Percentiles rank a stretch among this genome's conserved stretches.
Evolutionary conservation across 2,797 vertebrate species (phyloP).

Genomic region (Sarcoramphus papa): DNA sequence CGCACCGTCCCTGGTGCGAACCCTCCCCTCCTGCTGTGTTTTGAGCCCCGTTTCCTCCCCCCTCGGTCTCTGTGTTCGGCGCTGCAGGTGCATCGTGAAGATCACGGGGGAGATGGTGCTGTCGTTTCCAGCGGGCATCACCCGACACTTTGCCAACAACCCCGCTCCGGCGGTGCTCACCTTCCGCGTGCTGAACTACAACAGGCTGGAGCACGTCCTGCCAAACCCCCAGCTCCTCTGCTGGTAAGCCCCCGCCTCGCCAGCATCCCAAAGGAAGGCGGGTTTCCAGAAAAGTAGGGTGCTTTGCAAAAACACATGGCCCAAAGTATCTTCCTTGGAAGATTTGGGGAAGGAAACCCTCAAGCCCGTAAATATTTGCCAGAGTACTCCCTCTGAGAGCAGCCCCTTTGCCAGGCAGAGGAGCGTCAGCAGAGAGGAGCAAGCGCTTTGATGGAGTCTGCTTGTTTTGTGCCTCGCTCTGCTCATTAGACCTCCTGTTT

Average conservation of each 20-base stretch:
- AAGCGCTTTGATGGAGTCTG: not conserved
- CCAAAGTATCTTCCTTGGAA: fast-evolving
- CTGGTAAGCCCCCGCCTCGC: constrained; percentile 73
- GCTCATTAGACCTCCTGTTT: not conserved
- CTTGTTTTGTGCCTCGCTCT: not conserved
- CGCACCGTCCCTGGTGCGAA: fast-evolving
- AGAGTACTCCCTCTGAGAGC: not conserved
- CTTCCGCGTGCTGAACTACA: constrained; percentile 93
- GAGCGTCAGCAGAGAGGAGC: not conserved
- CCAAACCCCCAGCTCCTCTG: constrained; percentile 97
- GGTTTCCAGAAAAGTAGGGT: fast-evolving
- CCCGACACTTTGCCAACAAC: constrained; percentile 94
- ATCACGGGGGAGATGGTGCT: constrained; percentile 97
- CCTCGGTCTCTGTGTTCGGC: not conserved
- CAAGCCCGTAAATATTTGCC: fast-evolving
- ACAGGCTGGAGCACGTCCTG: constrained; percentile 92
- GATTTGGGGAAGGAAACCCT: not conserved
- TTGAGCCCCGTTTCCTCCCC: not conserved
- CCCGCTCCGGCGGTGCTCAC: constrained; percentile 88
- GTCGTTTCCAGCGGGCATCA: constrained; percentile 96
- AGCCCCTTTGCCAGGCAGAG: not conserved
- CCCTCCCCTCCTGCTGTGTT: not conserved
- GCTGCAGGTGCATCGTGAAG: constrained; percentile 91
- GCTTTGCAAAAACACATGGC: fast-evolving
- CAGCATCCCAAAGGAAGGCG: fast-evolving